These are phyloP conservation scores for Poecilia latipinna DNA, from an alignment of 2,113 vertebrate genomes.

Conservation along the genomic window DNA sequence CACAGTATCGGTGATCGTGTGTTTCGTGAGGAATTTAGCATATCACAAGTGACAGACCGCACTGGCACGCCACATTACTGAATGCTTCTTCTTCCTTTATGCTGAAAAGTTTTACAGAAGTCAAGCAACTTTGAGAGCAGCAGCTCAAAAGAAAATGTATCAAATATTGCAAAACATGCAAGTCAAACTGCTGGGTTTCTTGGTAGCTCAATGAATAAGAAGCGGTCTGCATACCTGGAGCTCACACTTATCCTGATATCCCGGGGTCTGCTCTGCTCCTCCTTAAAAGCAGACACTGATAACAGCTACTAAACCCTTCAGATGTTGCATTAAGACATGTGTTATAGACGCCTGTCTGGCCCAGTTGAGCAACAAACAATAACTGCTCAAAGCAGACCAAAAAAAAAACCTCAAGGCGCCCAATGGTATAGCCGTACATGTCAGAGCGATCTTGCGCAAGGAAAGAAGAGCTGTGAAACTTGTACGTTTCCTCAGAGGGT, in stretches of 20 bases:
- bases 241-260: neutral
- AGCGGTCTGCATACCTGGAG: constrained; percentile 9
- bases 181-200: neutral
- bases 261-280: neutral
- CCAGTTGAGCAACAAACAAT: constrained; percentile 6
- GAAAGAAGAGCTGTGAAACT: constrained; percentile 67
- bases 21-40: neutral
- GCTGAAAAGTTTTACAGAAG: neutral
- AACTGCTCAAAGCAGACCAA: constrained; percentile 3
- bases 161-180: neutral
- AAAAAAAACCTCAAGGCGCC: constrained; percentile 11
- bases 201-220: neutral
- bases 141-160: neutral
- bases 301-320: neutral
- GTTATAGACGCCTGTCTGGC: neutral
- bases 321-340: constrained; percentile 1
- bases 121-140: neutral
- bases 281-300: neutral
- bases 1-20: neutral
- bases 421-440: constrained; percentile 16
- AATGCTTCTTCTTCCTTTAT: neutral
- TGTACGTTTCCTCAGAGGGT: constrained; percentile 48
- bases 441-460: constrained; percentile 51
- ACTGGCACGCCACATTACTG: neutral
- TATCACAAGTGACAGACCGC: constrained; percentile 2